Conservation (phyloP, 92 coral and sea anemone species). For the Pocillopora meandrina region DNA sequence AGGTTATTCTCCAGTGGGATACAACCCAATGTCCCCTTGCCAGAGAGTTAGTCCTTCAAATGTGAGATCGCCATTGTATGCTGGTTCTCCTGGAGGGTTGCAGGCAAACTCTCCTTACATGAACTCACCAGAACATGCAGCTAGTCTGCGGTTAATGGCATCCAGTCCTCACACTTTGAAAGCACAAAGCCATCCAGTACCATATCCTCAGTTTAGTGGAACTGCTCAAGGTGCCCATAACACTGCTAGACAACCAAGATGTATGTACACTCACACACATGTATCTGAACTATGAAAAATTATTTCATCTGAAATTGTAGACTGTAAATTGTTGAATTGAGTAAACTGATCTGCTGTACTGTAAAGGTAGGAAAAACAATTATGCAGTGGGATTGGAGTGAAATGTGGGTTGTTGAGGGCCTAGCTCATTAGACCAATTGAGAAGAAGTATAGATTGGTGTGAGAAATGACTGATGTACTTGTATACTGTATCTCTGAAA, state of each 20-base stretch:
- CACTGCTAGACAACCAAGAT: constrained; percentile 35
- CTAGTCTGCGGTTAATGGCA: constrained; percentile 53
- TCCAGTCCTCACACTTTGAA: constrained; percentile 43
- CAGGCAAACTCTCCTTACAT: constrained; percentile 73
- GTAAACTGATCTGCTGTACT: too few relatives aligned
- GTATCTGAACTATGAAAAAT: background rate
- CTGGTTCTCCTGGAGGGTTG: constrained; percentile 74
- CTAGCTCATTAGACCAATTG: too few relatives aligned
- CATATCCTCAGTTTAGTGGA: constrained; percentile 34
- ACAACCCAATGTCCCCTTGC: constrained; percentile 61
- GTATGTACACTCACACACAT: constrained; percentile 1
- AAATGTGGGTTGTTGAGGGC: too few relatives aligned
- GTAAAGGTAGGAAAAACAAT: too few relatives aligned
- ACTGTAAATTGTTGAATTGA: too few relatives aligned
- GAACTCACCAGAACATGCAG: constrained; percentile 69
- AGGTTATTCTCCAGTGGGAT: constrained; percentile 39
- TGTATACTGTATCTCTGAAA: too few relatives aligned
- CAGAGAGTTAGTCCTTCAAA: constrained; percentile 63
- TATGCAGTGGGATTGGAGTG: too few relatives aligned
- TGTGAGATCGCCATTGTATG: constrained; percentile 72
- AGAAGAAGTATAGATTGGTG: too few relatives aligned
- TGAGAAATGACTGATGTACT: too few relatives aligned
- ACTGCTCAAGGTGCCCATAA: constrained; percentile 29
- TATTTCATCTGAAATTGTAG: too few relatives aligned
- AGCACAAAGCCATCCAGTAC: constrained; percentile 37